Percentiles rank a stretch among this genome's conserved stretches.
Evolutionary conservation across 2,113 vertebrate genomes (phyloP).

Genomic region (Heliornis fulica): DNA sequence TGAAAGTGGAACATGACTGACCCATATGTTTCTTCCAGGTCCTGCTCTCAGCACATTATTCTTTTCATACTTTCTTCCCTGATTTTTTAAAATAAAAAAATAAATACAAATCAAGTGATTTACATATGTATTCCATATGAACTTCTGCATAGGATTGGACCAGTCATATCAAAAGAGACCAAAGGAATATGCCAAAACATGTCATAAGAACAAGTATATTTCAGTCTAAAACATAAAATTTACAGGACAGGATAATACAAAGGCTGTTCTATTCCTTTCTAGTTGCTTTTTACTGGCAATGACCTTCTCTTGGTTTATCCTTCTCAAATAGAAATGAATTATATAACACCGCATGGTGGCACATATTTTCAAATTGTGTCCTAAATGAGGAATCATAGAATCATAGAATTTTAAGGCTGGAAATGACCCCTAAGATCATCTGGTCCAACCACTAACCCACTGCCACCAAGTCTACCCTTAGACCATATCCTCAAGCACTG

Average conservation of each 20-base stretch:
- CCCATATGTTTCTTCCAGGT: background rate
- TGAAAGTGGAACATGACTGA: background rate
- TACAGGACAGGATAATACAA: background rate
- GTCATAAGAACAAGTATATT: background rate
- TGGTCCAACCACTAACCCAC: no score
- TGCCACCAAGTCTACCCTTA: no score
- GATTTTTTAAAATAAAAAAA: background rate
- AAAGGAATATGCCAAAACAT: background rate
- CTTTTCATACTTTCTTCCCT: background rate
- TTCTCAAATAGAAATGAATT: constrained; percentile 21
- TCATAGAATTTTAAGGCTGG: no score
- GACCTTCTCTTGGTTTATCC: background rate
- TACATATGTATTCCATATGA: background rate
- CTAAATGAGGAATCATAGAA: background rate
- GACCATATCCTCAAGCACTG: no score
- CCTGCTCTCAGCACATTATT: background rate
- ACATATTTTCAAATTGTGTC: constrained; percentile 19
- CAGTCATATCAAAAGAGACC: background rate
- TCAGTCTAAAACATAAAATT: background rate
- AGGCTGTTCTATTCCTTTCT: background rate
- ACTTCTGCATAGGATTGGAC: background rate
- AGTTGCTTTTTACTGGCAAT: background rate
- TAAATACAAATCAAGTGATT: background rate
- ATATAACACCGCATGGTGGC: background rate
- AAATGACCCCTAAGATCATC: no score